Conservation (phyloP, 2,113 vertebrate species). For the Rattus rattus region DNA sequence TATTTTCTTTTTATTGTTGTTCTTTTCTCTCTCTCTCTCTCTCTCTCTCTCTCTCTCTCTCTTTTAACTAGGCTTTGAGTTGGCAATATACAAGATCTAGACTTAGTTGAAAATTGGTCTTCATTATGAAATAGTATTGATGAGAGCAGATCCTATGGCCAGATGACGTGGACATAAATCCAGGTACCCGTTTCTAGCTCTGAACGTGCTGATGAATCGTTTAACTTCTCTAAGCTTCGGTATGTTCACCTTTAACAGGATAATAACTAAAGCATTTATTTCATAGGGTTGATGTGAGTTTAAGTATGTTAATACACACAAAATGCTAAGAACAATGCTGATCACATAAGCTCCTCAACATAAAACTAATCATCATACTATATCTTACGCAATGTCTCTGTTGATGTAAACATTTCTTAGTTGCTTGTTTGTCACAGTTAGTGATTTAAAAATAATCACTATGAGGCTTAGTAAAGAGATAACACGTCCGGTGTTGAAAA, state of each 20-base stretch:
- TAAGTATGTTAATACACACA: not conserved
- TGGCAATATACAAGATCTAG: not conserved
- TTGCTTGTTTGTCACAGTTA: not conserved
- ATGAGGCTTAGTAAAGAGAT: not conserved
- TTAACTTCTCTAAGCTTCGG: not conserved
- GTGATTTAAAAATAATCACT: not conserved
- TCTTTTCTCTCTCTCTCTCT: not conserved
- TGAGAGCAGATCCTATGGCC: not conserved
- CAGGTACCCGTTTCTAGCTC: not conserved
- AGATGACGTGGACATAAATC: not conserved
- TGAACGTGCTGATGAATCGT: not conserved
- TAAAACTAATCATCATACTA: not conserved
- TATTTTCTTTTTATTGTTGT: not conserved
- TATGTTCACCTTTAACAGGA: not conserved
- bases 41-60: not conserved
- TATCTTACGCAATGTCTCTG: not conserved
- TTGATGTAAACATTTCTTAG: constrained; percentile 2
- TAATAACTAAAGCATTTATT: not conserved
- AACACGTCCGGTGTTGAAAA: not conserved
- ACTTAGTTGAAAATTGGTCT: not conserved
- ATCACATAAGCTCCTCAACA: not conserved
- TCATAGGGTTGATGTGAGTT: not conserved
- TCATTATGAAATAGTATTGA: not conserved
- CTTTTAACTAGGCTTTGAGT: not conserved
- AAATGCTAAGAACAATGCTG: not conserved